Evolutionary conservation across 2,113 vertebrate species (phyloP), one percentile per base, ranked within the genome.

Genomic region (Callospermophilus lateralis): DNA sequence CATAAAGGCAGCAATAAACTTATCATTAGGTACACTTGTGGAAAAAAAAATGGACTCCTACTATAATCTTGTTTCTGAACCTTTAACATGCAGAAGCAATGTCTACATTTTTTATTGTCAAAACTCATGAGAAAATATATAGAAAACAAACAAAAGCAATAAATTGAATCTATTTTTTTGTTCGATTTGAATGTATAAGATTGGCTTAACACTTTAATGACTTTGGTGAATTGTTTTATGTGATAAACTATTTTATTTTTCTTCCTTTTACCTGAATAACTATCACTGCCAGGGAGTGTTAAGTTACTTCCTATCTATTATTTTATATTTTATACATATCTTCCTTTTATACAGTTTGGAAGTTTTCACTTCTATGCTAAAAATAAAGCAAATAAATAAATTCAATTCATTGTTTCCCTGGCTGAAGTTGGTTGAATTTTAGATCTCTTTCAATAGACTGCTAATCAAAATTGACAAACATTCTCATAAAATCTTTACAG

Each of bases 341-440:
- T 79, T 76, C 22, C 0, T n/a, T 51, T 65, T 73, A 28, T 8
- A 28, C 8, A 89, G 78, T 90, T 80, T 96, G 45, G 5, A 63
- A 78, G 30, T 55, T 90, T 95, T 94, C 39, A 92, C 4, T 77
- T 77, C 20, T 74, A 7, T 84, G 11, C 9, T 87, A 72, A 92
- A 97, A 83, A 45, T 94, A 4, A 93, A 86, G 9, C 20, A 93
- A 79, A 65, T 72, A 58, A 17, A 5, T 13, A 8, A 53, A 19
- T 12, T 70, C 93, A 91, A n/a, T 19, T 12, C 0, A 74, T 19
- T n/a, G 3, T 3, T 22, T 37, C 79, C 11, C n/a, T 72, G 15
- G 12, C 51, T 74, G 8, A 0, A 58, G 85, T 85, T 89, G 30
- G 28, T 55, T 30, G 30, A 68, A 19, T 63, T 91, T 63, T 89